Conservation (phyloP, 2,113 vertebrate species). For the Microtus pennsylvanicus region DNA sequence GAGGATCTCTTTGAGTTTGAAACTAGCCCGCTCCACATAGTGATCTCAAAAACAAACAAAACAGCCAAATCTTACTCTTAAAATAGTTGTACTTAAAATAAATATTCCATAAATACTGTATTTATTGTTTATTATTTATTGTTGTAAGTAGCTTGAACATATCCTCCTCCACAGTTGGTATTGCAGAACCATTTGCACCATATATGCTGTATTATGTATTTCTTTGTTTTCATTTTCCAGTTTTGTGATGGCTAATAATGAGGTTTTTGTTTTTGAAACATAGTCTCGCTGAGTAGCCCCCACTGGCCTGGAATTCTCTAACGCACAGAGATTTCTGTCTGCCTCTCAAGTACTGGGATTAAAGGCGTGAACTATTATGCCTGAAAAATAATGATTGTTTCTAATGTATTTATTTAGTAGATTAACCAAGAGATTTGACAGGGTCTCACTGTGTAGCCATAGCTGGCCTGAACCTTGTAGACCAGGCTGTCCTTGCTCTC, state of each 20-base stretch:
- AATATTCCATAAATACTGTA: not conserved
- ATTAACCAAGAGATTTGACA: not conserved
- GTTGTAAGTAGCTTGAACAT: not conserved
- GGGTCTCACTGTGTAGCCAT: not conserved
- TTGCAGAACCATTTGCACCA: not conserved
- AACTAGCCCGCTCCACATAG: not conserved
- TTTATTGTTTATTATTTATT: not conserved
- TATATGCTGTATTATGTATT: not conserved
- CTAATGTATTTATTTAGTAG: not conserved
- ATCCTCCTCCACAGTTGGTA: not conserved
- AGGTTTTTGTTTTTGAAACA: not conserved
- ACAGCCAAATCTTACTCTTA: not conserved
- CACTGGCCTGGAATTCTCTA: not conserved
- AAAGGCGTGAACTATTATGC: not conserved
- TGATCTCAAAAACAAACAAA: not conserved
- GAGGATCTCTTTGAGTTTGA: not conserved
- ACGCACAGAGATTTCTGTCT: not conserved
- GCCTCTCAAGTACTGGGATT: not conserved
- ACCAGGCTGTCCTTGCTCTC: not conserved
- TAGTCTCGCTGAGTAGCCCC: not conserved
- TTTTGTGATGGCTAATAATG: not conserved
- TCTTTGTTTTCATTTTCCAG: not conserved
- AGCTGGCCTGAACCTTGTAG: not conserved
- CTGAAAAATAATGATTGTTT: not conserved
- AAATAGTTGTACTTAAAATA: constrained; percentile 20